Evolutionary conservation across 1,140 invertebrate genomes (phyloP).

Genomic region (Thalassaphorura encarpata): DNA sequence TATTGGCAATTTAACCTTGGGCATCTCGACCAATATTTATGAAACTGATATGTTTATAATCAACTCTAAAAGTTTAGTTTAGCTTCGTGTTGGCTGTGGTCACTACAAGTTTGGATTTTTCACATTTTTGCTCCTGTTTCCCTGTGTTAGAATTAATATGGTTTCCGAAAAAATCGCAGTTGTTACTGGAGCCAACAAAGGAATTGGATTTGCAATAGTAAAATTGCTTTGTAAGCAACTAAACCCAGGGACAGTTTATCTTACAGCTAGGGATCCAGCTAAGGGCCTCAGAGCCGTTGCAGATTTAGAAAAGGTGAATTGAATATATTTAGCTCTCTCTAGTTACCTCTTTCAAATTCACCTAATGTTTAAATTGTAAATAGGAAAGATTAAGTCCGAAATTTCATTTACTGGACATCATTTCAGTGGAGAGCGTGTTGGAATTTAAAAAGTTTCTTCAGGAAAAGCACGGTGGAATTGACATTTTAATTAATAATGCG

Average conservation of each 20-base stretch:
- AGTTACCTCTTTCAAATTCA: neutral
- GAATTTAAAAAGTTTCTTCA: slow-evolving; percentile 50
- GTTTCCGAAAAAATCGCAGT: slow-evolving; percentile 9
- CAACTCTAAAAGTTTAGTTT: too few relatives aligned
- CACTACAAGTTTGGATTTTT: too few relatives aligned
- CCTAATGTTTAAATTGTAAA: neutral
- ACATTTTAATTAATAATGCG: slow-evolving; percentile 76
- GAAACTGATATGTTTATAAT: too few relatives aligned
- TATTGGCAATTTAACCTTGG: too few relatives aligned
- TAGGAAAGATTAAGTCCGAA: slow-evolving; percentile 45
- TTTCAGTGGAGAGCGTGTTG: slow-evolving; percentile 47
- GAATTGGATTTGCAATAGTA: slow-evolving; percentile 59
- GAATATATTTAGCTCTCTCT: neutral
- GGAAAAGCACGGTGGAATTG: slow-evolving; percentile 57
- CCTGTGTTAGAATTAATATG: too few relatives aligned
- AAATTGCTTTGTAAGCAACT: slow-evolving; percentile 49
- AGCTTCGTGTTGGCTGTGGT: too few relatives aligned
- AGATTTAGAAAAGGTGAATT: slow-evolving; percentile 40
- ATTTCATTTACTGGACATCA: slow-evolving; percentile 60
- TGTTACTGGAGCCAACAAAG: slow-evolving; percentile 66
- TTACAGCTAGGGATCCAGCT: slow-evolving; percentile 50
- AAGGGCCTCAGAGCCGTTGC: slow-evolving; percentile 49
- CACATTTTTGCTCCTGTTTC: too few relatives aligned
- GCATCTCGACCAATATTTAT: too few relatives aligned
- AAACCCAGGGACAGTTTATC: slow-evolving; percentile 51